phyloP scores from a whole-genome alignment of 2,113 vertebrate species.

The Microcebus griseorufus region DNA sequence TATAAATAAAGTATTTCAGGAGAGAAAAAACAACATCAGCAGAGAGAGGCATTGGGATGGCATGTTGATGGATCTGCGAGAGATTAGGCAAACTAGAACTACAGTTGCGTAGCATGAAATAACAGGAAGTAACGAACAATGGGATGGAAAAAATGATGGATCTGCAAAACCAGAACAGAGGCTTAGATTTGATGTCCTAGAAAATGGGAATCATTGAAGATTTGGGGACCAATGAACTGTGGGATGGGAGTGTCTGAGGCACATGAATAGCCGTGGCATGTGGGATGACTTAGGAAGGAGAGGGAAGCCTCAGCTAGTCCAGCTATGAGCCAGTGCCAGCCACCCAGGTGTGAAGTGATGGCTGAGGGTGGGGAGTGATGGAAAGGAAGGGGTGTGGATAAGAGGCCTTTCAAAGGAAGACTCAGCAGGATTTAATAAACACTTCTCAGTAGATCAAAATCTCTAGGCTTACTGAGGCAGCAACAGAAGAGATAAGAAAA shows the following conservation, averaged over 20 bases:
- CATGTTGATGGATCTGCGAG: background rate
- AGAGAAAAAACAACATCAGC: background rate
- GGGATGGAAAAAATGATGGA: background rate
- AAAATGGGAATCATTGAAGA: constrained; percentile 11
- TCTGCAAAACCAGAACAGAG: constrained; percentile 15
- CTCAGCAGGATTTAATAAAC: constrained; percentile 78
- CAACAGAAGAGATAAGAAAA: constrained; percentile 75
- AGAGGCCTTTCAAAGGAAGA: constrained; percentile 74
- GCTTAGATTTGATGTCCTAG: background rate
- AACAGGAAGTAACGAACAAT: background rate
- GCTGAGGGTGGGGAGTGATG: background rate
- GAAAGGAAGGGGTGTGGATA: constrained; percentile 25
- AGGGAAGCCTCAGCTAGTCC: background rate
- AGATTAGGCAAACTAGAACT: constrained; percentile 6
- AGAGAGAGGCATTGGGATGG: background rate
- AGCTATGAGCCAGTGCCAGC: background rate
- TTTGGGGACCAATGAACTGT: background rate
- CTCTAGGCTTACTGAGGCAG: constrained; percentile 47
- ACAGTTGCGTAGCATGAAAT: background rate
- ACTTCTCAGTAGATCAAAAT: constrained; percentile 77
- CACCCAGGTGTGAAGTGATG: constrained; percentile 70
- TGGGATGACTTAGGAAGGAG: background rate
- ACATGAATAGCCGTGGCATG: background rate
- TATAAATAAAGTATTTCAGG: background rate
- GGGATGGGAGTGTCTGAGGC: background rate